A percentile compares a stretch with the other conserved stretches of the same genome.
Evolutionary conservation across 2,888 invertebrate species (phyloP).

Genomic region (Leucoptera coffeella): DNA sequence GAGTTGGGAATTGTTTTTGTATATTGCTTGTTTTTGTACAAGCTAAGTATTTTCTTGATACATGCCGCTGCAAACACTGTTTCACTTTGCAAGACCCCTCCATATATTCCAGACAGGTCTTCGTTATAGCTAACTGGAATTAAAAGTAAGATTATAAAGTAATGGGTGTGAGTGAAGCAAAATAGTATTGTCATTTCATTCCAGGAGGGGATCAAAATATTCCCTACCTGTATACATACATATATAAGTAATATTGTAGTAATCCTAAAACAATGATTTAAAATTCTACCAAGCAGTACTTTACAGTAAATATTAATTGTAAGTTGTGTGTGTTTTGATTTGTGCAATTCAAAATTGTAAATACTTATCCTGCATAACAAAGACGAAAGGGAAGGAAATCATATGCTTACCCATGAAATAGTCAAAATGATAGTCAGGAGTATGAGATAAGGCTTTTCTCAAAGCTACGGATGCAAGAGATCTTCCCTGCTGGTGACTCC

Average conservation of each 20-base stretch:
- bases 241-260: too few relatives aligned
- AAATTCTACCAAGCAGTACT: too few relatives aligned
- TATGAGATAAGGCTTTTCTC: constrained; percentile 68
- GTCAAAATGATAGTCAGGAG: constrained; percentile 75
- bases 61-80: constrained; percentile 65
- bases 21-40: constrained; percentile 58
- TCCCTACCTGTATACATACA: too few relatives aligned
- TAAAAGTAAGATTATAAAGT: neutral
- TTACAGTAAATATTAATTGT: too few relatives aligned
- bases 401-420: constrained; percentile 75
- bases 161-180: too few relatives aligned
- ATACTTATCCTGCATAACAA: too few relatives aligned
- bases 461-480: constrained; percentile 90
- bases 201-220: too few relatives aligned
- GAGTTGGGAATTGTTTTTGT: constrained; percentile 35
- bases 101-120: constrained; percentile 83
- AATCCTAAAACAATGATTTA: too few relatives aligned
- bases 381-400: too few relatives aligned
- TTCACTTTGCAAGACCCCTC: constrained; percentile 74
- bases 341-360: too few relatives aligned
- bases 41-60: constrained; percentile 63
- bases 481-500: constrained; percentile 87
- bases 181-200: too few relatives aligned
- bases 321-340: too few relatives aligned
- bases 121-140: constrained; percentile 75